phyloP scores from a whole-genome alignment of 2,888 invertebrate genomes.

The Abrostola tripartita region DNA sequence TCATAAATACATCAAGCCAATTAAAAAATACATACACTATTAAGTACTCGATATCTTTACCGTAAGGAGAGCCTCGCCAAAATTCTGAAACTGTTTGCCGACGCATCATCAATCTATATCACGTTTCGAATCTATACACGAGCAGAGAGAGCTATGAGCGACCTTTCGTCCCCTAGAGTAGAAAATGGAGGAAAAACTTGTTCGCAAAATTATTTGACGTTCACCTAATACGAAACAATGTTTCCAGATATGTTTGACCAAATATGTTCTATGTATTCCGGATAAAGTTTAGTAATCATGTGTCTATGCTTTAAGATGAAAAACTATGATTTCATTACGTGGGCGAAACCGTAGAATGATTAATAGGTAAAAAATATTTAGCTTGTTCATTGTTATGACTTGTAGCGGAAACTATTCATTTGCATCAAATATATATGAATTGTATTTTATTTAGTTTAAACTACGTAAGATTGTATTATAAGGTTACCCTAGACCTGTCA shows the following conservation, averaged over 20 bases:
- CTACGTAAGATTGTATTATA: no score
- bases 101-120: conserved; percentile 55
- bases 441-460: no score
- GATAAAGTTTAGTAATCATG: neutral
- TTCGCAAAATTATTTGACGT: neutral
- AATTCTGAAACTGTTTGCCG: conserved; percentile 49
- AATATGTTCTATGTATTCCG: neutral
- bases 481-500: no score
- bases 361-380: no score
- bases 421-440: no score
- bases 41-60: conserved; percentile 28
- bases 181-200: conserved; percentile 7
- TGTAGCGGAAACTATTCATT: no score
- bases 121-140: conserved; percentile 42
- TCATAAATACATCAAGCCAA: conserved; percentile 41
- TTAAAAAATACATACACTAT: conserved; percentile 44
- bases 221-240: neutral
- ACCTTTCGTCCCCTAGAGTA: conserved; percentile 31
- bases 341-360: no score
- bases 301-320: neutral
- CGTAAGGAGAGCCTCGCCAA: conserved; percentile 30
- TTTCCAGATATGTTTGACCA: neutral
- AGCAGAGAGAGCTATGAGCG: conserved; percentile 28
- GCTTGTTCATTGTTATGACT: no score
- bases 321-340: no score